Base-by-base conservation (phyloP, 2,113 vertebrate species). In the Neotoma lepida region DNA sequence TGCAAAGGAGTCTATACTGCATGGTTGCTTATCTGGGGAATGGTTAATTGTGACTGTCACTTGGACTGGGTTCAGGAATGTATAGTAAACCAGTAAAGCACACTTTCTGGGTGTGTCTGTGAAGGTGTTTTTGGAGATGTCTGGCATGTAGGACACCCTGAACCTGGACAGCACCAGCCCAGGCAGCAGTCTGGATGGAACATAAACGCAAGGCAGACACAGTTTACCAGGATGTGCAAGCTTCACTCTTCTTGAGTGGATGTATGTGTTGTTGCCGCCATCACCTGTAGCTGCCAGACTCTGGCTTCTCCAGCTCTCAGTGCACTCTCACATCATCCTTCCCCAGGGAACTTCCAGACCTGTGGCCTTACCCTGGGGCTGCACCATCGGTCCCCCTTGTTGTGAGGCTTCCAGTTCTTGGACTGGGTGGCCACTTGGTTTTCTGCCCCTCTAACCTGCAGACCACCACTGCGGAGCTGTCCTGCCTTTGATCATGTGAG, bases 251-350 rank as follows among this genome's bases (percentile, higher is more conserved):
- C 66, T 71, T 14, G 6, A 54, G 22, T 39, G 46, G 14, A n/a
- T 30, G 15, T 13, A 1, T 4, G 15, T 44, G 1, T 9, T 44
- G 17, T 0, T 74, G 51, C 9, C 0, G 0, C 26, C 24, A 18
- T 39, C 8, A 4, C 7, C 26, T 39, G 24, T 1, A 49, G 14
- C 4, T 13, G n/a, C 0, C 68, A 13, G 68, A 6, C 24, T 30
- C 33, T 49, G 35, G 4, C n/a, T 58, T 41, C 35, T 20, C 8
- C 51, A 73, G 51, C 13, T 20, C 28, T 44, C 51, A 33, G 26
- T 33, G 15, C 33, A 26, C 3, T 33, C 49, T 56, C 35, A 28
- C 8, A 71, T 54, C 66, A 28, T 26, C 24, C 35, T 56, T 56
- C 66, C 28, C 68, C n/a, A 44, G 9, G 51, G 68, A 71, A 6